Percentiles rank a stretch among this genome's conserved stretches.
phyloP scores from a whole-genome alignment of 2,888 invertebrate genomes.

The Hyppa rectilinea region DNA sequence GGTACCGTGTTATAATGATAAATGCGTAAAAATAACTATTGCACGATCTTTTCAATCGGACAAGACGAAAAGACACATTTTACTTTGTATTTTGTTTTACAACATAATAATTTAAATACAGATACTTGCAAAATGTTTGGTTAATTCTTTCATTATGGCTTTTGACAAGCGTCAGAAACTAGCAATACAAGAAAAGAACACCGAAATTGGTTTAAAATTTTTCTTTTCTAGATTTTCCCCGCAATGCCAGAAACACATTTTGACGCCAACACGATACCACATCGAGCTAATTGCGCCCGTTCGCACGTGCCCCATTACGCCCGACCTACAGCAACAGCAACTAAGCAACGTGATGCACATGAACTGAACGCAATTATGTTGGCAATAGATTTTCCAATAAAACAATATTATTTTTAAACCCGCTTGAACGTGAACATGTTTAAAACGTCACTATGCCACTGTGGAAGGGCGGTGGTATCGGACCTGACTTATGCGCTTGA shows the following conservation, averaged over 20 bases:
- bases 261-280: conserved; percentile 59
- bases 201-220: not conserved
- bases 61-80: not conserved
- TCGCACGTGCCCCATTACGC: conserved; percentile 69
- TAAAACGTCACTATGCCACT: too few species aligned
- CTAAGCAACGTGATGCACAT: conserved; percentile 50
- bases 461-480: too few species aligned
- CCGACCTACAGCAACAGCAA: conserved; percentile 43
- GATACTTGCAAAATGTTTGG: too few species aligned
- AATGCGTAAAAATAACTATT: not conserved
- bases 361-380: conserved; percentile 35
- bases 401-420: conserved; percentile 30
- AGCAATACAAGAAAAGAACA: not conserved
- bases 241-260: conserved; percentile 5
- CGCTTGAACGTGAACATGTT: too few species aligned
- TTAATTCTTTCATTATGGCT: too few species aligned
- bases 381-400: conserved; percentile 18
- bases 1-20: not conserved
- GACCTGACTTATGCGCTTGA: too few species aligned
- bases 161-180: not conserved
- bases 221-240: not conserved
- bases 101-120: not conserved
- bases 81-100: not conserved
- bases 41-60: too few species aligned
- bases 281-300: conserved; percentile 68